A percentile compares a stretch with the other conserved stretches of the same genome.
Evolutionary conservation across 2,113 vertebrate genomes (phyloP).

Genomic region (Procavia capensis): DNA sequence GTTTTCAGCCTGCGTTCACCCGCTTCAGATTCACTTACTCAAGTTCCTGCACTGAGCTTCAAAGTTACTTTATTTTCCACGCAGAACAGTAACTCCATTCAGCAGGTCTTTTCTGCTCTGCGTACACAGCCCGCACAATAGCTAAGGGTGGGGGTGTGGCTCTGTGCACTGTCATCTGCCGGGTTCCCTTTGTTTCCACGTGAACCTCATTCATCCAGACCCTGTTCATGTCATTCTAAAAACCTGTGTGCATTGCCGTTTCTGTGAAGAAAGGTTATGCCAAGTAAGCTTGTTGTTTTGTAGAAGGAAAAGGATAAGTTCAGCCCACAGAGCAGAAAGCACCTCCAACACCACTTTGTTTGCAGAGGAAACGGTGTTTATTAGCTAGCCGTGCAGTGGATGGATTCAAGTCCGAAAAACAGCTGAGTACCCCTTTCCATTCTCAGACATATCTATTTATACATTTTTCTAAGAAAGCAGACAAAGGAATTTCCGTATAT

Average conservation of each 20-base stretch:
- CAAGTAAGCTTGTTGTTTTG: conserved; percentile 34
- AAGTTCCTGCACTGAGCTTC: not conserved
- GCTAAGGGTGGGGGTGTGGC: not conserved
- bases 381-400: too few species aligned
- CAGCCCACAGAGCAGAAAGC: too few species aligned
- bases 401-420: too few species aligned
- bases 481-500: too few species aligned
- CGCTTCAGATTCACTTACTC: not conserved
- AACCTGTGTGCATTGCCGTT: not conserved
- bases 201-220: conserved; percentile 27
- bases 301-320: too few species aligned
- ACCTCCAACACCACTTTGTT: too few species aligned
- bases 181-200: not conserved
- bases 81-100: not conserved
- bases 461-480: too few species aligned
- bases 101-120: not conserved
- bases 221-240: not conserved
- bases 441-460: too few species aligned
- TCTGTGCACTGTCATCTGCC: not conserved
- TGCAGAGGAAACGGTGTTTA: too few species aligned
- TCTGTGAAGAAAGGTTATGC: conserved; percentile 47
- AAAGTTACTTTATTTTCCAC: not conserved
- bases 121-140: not conserved
- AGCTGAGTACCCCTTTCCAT: too few species aligned
- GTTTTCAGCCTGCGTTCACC: not conserved